These are phyloP conservation scores for Xylocampa areola DNA, from an alignment of 2,888 invertebrate species.

Conservation along the genomic window DNA sequence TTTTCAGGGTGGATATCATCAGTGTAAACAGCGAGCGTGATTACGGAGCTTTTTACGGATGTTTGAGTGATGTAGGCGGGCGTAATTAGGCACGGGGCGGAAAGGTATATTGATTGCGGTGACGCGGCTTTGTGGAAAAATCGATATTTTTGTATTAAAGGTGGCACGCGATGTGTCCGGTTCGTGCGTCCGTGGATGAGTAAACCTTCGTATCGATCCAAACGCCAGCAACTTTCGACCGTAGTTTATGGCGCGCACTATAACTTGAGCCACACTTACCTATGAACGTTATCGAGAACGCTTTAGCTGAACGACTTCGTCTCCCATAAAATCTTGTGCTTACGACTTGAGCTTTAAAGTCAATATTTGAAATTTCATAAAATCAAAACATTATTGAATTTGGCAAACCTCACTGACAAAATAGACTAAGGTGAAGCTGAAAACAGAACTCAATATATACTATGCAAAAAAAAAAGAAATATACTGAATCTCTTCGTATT, in stretches of 20 bases:
- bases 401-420: constrained; percentile 17
- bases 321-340: constrained; percentile 68
- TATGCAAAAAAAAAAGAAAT: no score
- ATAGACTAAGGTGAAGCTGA: neutral
- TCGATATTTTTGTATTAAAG: constrained; percentile 89
- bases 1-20: constrained; percentile 82
- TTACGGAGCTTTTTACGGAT: constrained; percentile 84
- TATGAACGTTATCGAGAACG: constrained; percentile 66
- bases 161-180: constrained; percentile 88
- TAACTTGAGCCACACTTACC: constrained; percentile 76
- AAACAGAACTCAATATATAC: neutral
- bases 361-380: constrained; percentile 36
- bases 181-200: constrained; percentile 82
- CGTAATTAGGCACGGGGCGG: constrained; percentile 89
- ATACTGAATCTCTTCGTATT: no score
- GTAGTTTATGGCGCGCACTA: constrained; percentile 81
- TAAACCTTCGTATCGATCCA: constrained; percentile 84
- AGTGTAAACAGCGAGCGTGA: constrained; percentile 70
- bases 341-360: constrained; percentile 47
- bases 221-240: constrained; percentile 78
- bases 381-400: constrained; percentile 21
- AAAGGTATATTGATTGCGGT: constrained; percentile 90
- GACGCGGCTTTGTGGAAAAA: constrained; percentile 88
- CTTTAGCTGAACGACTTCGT: constrained; percentile 64
- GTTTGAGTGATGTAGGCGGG: constrained; percentile 88